A percentile compares a stretch with the other conserved stretches of the same genome.
These are phyloP conservation scores for Calliphora vicina DNA, from an alignment of 1,140 invertebrate genomes.

Conservation along the genomic window DNA sequence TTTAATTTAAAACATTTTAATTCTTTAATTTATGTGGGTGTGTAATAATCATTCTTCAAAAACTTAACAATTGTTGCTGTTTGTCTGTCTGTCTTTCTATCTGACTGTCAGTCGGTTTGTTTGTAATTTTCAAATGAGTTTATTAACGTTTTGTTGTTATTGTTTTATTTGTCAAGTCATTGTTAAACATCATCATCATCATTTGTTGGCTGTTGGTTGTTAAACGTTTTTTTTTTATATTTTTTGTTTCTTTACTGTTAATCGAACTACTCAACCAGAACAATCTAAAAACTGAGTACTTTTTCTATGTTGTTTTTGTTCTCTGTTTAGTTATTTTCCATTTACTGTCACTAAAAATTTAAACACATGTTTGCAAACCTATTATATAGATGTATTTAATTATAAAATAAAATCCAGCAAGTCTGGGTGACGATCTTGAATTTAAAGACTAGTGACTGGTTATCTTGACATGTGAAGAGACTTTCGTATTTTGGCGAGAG, in stretches of 20 bases:
- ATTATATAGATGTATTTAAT: no score
- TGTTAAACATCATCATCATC: background rate
- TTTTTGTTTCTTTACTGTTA: background rate
- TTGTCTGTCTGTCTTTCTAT: no score
- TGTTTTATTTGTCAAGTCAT: background rate
- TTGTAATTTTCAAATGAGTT: conserved; percentile 1
- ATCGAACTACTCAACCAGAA: conserved; percentile 2
- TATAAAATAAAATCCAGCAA: no score
- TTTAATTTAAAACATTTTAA: background rate
- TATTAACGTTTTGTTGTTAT: background rate
- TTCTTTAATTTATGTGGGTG: background rate
- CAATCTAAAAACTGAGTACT: background rate
- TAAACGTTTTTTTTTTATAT: background rate
- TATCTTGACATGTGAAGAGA: no score
- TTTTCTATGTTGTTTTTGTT: background rate
- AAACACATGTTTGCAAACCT: no score
- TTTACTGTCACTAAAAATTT: background rate
- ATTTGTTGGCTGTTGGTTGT: background rate
- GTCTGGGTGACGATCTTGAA: no score
- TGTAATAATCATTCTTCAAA: background rate
- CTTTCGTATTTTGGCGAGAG: no score
- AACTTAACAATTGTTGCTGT: background rate
- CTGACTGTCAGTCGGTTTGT: background rate
- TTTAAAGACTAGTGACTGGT: no score
- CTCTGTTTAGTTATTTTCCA: background rate